Evolutionary conservation across 64 coral and sea anemone genomes (phyloP).

Genomic region (Actinia equina): DNA sequence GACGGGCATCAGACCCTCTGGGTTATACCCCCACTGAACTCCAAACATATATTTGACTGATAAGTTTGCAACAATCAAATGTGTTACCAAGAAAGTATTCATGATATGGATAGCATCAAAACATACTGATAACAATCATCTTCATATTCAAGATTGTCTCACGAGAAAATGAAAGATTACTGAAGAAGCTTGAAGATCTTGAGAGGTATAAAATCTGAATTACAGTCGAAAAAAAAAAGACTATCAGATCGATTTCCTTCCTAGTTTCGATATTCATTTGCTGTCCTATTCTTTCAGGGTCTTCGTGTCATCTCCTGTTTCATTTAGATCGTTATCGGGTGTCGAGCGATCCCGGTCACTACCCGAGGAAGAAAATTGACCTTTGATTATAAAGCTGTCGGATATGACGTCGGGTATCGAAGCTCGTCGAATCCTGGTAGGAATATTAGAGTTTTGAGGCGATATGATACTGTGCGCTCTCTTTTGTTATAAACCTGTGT

Average conservation of each 20-base stretch:
- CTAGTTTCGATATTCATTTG: not conserved
- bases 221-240: not conserved
- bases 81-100: no score
- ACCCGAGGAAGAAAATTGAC: constrained; percentile 21
- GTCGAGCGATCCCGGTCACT: constrained; percentile 53
- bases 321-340: constrained; percentile 30
- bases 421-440: not conserved
- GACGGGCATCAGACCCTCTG: no score
- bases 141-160: constrained; percentile 43
- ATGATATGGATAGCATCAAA: no score
- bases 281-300: constrained; percentile 11
- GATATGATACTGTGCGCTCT: not conserved
- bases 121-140: not conserved
- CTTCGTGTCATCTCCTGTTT: constrained; percentile 45
- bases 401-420: not conserved
- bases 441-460: not conserved
- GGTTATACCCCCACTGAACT: no score
- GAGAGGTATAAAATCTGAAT: constrained; percentile 27
- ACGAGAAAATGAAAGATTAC: constrained; percentile 55
- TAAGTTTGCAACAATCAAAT: no score
- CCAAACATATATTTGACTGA: no score
- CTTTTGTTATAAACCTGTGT: no score
- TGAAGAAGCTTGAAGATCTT: constrained; percentile 64
- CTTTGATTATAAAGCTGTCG: not conserved
- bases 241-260: no score